These are phyloP conservation scores for Bembecia ichneumoniformis DNA, from an alignment of 2,888 invertebrate species.

Conservation along the genomic window DNA sequence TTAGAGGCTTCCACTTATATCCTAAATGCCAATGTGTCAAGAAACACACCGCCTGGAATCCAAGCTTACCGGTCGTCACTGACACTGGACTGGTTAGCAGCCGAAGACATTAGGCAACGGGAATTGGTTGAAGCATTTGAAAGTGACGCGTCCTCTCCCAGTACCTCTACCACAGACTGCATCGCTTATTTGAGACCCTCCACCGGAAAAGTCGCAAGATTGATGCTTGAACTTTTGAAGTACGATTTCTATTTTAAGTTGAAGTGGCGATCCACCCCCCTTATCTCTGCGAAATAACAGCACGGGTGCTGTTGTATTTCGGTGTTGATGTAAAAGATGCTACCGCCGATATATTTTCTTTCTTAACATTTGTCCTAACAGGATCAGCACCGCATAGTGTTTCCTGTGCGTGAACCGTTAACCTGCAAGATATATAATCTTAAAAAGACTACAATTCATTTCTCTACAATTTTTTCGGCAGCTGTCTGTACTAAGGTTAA, in stretches of 20 bases:
- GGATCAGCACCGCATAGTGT: too few species aligned
- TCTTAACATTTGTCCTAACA: too few species aligned
- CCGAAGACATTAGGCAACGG: conserved; percentile 45
- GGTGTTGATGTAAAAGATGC: too few species aligned
- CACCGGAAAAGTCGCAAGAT: conserved; percentile 43
- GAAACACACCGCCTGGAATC: conserved; percentile 34
- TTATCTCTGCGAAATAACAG: background rate
- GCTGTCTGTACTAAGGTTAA: too few species aligned
- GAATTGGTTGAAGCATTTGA: conserved; percentile 43
- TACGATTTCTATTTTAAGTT: conserved; percentile 12
- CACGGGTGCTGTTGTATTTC: too few species aligned
- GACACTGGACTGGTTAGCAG: conserved; percentile 52
- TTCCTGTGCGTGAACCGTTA: too few species aligned
- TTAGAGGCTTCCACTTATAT: conserved; percentile 12
- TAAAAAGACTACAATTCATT: too few species aligned
- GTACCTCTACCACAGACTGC: conserved; percentile 34
- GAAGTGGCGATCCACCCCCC: background rate
- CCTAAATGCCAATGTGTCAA: conserved; percentile 23
- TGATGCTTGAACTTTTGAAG: conserved; percentile 52
- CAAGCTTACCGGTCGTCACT: conserved; percentile 46
- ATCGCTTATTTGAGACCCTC: conserved; percentile 39
- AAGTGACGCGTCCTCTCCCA: conserved; percentile 27
- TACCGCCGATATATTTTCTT: too few species aligned
- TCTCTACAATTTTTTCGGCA: too few species aligned
- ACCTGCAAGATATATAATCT: too few species aligned